A percentile compares a stretch with the other conserved stretches of the same genome.
Evolutionary conservation across 2,888 invertebrate species (phyloP).

Genomic region (Balanococcus diminutus): DNA sequence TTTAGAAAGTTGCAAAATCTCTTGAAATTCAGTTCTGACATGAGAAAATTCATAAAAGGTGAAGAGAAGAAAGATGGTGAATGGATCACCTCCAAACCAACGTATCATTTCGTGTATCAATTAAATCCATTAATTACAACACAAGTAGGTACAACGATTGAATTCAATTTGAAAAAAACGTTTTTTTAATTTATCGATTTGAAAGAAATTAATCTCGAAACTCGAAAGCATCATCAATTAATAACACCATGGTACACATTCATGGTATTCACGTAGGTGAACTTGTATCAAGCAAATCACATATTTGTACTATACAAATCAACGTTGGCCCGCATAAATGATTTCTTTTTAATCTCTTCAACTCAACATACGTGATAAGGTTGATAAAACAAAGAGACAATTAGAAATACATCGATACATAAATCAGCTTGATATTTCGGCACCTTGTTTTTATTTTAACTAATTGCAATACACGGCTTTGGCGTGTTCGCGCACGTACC

Average conservation of each 20-base stretch:
- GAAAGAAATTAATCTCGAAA: neutral
- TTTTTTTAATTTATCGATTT: neutral
- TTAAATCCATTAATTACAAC: neutral
- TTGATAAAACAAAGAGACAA: neutral
- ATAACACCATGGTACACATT: neutral
- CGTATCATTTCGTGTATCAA: neutral
- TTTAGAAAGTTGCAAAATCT: too few relatives aligned
- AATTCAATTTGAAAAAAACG: neutral
- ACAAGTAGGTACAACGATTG: neutral
- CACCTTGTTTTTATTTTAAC: neutral
- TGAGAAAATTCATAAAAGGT: too few relatives aligned
- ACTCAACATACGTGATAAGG: neutral
- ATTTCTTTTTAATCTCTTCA: neutral
- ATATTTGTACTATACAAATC: neutral
- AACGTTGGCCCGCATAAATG: neutral
- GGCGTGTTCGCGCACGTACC: neutral
- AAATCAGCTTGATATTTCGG: neutral
- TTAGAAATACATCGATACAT: neutral
- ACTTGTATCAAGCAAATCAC: neutral
- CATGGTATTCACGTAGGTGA: neutral
- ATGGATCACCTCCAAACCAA: neutral
- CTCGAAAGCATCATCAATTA: neutral
- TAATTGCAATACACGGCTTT: neutral
- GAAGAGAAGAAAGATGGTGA: too few relatives aligned
- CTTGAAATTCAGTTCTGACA: too few relatives aligned